phyloP scores from a whole-genome alignment of 2,797 vertebrate species.

The Ptychobarbus kaznakovi region DNA sequence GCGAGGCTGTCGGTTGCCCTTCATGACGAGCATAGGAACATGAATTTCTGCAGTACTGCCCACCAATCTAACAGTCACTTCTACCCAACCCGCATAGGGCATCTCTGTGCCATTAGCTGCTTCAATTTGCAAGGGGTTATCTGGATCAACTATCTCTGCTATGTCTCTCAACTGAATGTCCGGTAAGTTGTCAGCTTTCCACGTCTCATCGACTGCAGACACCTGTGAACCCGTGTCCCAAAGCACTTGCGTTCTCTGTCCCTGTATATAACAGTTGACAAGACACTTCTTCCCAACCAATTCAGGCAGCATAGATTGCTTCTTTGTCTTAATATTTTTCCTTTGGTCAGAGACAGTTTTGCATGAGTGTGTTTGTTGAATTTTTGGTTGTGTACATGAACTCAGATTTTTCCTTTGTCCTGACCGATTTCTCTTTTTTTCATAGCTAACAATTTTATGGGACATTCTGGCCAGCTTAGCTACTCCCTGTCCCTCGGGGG shows the following conservation, averaged over 20 bases:
- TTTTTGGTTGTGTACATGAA: too few species aligned
- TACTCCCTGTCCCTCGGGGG: too few species aligned
- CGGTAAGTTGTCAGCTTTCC: slow-evolving; percentile 30
- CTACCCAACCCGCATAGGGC: slow-evolving; percentile 35
- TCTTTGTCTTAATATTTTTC: not conserved
- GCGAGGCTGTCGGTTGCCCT: not conserved
- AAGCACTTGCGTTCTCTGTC: not conserved
- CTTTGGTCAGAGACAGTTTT: not conserved
- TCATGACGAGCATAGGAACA: slow-evolving; percentile 19
- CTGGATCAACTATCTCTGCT: slow-evolving; percentile 28
- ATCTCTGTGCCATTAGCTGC: slow-evolving; percentile 40
- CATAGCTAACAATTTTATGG: too few species aligned
- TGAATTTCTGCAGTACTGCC: not conserved
- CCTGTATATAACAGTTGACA: not conserved
- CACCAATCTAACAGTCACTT: slow-evolving; percentile 10
- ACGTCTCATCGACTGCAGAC: slow-evolving; percentile 26
- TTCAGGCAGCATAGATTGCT: not conserved
- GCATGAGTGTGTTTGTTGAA: not conserved
- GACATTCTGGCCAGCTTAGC: too few species aligned
- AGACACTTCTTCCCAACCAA: slow-evolving; percentile 22
- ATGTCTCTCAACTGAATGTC: slow-evolving; percentile 2
- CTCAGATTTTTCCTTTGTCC: too few species aligned
- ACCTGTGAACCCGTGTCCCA: slow-evolving; percentile 31
- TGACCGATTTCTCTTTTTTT: too few species aligned
- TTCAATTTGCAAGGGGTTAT: slow-evolving; percentile 18